A percentile compares a stretch with the other conserved stretches of the same genome.
Conservation (phyloP, 2,113 vertebrate species). For the Hucho hucho region DNA sequence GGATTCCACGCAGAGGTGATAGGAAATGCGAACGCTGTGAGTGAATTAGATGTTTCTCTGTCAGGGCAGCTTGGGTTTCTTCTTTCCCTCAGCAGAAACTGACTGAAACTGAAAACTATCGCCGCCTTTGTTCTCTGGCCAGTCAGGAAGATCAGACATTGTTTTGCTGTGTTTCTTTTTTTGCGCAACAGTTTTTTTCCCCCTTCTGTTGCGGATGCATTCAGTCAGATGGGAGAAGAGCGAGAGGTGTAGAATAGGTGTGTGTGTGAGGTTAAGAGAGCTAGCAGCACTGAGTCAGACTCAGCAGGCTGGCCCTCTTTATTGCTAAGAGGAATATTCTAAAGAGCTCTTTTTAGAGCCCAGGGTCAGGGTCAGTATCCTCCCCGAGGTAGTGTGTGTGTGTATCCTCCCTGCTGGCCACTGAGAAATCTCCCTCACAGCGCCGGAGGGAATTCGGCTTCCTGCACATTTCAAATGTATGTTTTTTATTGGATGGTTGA, state of each 20-base stretch:
- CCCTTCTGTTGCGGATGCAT: background rate
- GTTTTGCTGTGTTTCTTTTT: background rate
- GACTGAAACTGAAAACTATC: no score
- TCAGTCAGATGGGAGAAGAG: background rate
- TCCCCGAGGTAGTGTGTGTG: no score
- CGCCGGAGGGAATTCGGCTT: background rate
- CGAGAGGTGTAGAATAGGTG: background rate
- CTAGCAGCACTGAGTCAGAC: background rate
- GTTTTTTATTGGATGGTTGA: background rate
- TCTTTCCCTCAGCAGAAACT: background rate
- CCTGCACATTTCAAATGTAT: background rate
- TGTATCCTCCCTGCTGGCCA: background rate
- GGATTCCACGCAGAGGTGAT: conserved; percentile 12
- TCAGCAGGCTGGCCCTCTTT: background rate
- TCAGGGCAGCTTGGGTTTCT: no score
- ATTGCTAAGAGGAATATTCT: conserved; percentile 1
- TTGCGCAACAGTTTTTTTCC: background rate
- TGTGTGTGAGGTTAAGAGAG: background rate
- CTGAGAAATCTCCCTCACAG: background rate
- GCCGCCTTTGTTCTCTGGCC: conserved; percentile 15
- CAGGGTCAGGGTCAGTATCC: background rate
- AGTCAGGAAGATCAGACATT: background rate
- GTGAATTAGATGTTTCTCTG: conserved; percentile 2
- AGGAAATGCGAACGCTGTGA: background rate
- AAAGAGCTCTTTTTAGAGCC: background rate